Conservation (phyloP, 1,140 invertebrate genomes). For the Prorops nasuta region DNA sequence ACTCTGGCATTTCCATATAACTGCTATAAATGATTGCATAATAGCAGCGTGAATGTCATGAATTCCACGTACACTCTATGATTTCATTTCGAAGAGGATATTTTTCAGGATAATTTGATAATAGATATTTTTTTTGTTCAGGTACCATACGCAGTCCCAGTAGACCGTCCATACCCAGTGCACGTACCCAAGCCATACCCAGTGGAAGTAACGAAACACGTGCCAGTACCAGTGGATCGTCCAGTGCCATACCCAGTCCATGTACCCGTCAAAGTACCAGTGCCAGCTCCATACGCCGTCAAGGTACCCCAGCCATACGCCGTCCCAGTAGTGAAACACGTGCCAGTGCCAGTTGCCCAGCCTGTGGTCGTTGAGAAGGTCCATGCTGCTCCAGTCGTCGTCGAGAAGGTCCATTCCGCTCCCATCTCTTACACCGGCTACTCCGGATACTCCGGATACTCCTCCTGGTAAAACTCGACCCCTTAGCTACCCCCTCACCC, state of each 20-base stretch:
- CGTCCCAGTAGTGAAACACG: slow-evolving; percentile 41
- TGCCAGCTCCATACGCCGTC: slow-evolving; percentile 42
- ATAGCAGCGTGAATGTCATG: too few relatives aligned
- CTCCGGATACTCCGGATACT: neutral
- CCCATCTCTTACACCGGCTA: slow-evolving; percentile 2
- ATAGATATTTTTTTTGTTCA: slow-evolving; percentile 6
- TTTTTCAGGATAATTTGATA: too few relatives aligned
- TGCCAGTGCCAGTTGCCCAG: slow-evolving; percentile 22
- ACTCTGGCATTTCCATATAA: too few relatives aligned
- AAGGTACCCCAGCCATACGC: slow-evolving; percentile 38
- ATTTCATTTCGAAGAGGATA: too few relatives aligned
- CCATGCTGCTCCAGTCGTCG: slow-evolving; percentile 11
- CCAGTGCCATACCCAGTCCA: slow-evolving; percentile 36
- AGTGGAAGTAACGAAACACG: slow-evolving; percentile 40
- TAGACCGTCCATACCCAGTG: slow-evolving; percentile 39
- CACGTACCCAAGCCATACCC: slow-evolving; percentile 39
- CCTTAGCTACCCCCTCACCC: too few relatives aligned
- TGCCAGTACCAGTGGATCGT: slow-evolving; percentile 42
- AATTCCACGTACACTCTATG: too few relatives aligned
- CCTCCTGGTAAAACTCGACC: too few relatives aligned
- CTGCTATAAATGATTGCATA: too few relatives aligned
- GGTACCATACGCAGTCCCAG: slow-evolving; percentile 43
- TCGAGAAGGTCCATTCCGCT: slow-evolving; percentile 10
- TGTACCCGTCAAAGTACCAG: slow-evolving; percentile 38
- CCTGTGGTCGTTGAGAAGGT: slow-evolving; percentile 23